Evolutionary conservation across 2,113 vertebrate genomes (phyloP).

Genomic region (Cyrtonyx montezumae): DNA sequence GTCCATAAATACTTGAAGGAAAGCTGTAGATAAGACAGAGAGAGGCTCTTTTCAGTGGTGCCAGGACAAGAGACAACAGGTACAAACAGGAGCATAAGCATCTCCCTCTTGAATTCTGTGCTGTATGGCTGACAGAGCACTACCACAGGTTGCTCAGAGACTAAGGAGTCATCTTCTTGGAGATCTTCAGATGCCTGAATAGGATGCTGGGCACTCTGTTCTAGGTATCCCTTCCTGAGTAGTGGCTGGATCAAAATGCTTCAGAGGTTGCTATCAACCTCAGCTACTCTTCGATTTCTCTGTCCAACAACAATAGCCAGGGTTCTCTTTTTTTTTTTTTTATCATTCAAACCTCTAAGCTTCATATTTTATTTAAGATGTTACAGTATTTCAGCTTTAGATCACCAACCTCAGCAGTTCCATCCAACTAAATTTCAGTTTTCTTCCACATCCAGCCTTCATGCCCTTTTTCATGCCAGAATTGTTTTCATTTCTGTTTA

Average conservation of each 20-base stretch:
- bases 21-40: not conserved
- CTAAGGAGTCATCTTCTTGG: not conserved
- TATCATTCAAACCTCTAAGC: not conserved
- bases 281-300: not conserved
- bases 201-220: not conserved
- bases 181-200: not conserved
- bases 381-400: not conserved
- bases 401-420: not conserved
- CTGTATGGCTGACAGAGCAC: not conserved
- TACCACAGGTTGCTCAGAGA: not conserved
- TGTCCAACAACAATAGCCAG: not conserved
- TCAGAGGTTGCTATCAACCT: not conserved
- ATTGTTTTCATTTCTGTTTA: not conserved
- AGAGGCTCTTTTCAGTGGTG: not conserved
- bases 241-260: not conserved
- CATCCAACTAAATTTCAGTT: not conserved
- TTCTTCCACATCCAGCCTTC: not conserved
- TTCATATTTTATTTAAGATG: not conserved
- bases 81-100: not conserved
- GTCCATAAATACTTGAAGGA: not conserved
- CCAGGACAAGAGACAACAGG: not conserved
- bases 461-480: not conserved
- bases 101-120: not conserved
- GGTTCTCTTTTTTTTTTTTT: not conserved
- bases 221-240: not conserved